phyloP scores from a whole-genome alignment of 2,888 invertebrate genomes.

The Laothoe populi region DNA sequence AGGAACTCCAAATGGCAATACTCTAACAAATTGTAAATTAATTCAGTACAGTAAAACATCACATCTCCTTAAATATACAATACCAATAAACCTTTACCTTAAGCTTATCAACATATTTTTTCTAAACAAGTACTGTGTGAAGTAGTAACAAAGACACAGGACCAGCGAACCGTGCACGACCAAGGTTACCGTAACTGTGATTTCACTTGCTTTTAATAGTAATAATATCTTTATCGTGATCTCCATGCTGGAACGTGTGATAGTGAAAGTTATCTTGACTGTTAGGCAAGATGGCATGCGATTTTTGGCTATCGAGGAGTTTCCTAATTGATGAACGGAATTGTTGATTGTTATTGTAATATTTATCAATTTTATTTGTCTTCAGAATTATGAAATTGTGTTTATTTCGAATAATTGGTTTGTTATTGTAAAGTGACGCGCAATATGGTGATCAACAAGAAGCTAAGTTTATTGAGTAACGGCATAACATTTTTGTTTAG shows the following conservation, averaged over 20 bases:
- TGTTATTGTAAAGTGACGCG: no score
- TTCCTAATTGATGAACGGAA: not conserved
- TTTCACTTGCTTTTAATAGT: conserved; percentile 55
- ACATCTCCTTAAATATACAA: not conserved
- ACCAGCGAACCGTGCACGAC: conserved; percentile 56
- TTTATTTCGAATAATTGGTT: no score
- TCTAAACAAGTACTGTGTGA: conserved; percentile 25
- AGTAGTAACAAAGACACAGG: conserved; percentile 45
- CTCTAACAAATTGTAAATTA: not conserved
- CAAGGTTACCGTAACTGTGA: conserved; percentile 61
- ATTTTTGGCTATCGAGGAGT: conserved; percentile 48
- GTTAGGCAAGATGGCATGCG: conserved; percentile 53
- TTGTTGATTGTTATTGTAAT: not conserved
- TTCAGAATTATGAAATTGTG: no score
- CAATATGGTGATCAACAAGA: no score
- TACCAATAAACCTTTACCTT: not conserved
- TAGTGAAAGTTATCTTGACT: conserved; percentile 58
- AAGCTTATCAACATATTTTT: conserved; percentile 11
- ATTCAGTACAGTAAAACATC: not conserved
- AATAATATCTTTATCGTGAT: conserved; percentile 50
- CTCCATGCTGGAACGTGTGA: conserved; percentile 46
- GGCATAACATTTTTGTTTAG: no score
- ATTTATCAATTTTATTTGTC: not conserved
- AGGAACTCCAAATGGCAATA: no score
- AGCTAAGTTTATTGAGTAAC: no score